Base-by-base conservation (phyloP, 2,888 invertebrate genomes). In the Tipula unca region DNA sequence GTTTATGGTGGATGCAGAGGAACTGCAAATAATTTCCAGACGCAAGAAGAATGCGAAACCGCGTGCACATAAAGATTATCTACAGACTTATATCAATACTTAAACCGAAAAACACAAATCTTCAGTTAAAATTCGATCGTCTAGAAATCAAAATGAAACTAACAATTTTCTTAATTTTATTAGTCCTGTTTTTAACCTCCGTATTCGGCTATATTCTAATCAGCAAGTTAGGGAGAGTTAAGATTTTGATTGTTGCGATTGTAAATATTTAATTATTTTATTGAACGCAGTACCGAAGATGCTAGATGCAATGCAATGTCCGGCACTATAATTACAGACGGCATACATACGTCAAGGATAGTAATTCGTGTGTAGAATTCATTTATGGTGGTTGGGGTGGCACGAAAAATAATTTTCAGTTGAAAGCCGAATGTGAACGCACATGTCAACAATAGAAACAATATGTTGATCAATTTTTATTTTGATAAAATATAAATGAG, bases 21-120 rank as follows among this genome's bases (percentile, higher is more conserved):
- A n/a, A 97, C 96, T 89, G 92, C 93, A 87, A 97, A 97, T 89
- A 95, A 95, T 89, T 96, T 96, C 89, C 91, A 93, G 85, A 92
- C 93, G 0, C 90, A 91, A 85, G 92, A 93, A n/a, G 94, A 94
- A 86, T 54, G 48, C 8, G 17, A 54, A 17, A 17, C 17, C 4
- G 48, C 5, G 95, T 48, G n/a, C n/a, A n/a, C n/a, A n/a, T n/a
- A n/a, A n/a, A n/a, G n/a, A n/a, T n/a, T n/a, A n/a, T n/a, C n/a
- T n/a, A n/a, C n/a, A n/a, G n/a, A n/a, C n/a, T n/a, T n/a, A n/a
- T n/a, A n/a, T n/a, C n/a, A n/a, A n/a, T n/a, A n/a, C n/a, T n/a
- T n/a, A n/a, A n/a, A n/a, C n/a, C n/a, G n/a, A n/a, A n/a, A n/a
- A n/a, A n/a, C n/a, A n/a, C n/a, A n/a, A n/a, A n/a, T n/a, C n/a